Evolutionary conservation across 2,888 invertebrate genomes (phyloP).

Genomic region (Pandemis heparana): DNA sequence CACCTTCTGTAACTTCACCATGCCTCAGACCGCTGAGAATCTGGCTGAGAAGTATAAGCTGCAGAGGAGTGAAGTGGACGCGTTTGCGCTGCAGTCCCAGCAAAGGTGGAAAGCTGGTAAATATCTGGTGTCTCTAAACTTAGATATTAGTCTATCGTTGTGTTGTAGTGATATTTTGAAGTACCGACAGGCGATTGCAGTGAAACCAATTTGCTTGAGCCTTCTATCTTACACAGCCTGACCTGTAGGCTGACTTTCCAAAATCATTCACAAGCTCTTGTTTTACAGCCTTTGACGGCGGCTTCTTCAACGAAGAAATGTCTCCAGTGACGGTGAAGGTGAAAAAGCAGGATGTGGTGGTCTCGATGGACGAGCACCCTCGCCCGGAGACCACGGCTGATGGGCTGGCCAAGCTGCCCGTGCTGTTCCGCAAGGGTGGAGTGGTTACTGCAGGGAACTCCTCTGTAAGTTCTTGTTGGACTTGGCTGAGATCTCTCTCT

Average conservation of each 20-base stretch:
- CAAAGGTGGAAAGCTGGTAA: constrained; percentile 93
- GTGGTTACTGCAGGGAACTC: constrained; percentile 98
- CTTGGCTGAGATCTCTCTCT: too few relatives aligned
- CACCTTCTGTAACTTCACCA: constrained; percentile 94
- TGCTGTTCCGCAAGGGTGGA: constrained; percentile 96
- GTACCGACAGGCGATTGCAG: too few relatives aligned
- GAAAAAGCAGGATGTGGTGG: constrained; percentile 91
- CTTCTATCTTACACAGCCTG: too few relatives aligned
- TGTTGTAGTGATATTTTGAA: too few relatives aligned
- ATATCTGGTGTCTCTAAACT: constrained; percentile 14
- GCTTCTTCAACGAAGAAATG: constrained; percentile 95
- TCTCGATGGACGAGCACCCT: constrained; percentile 97
- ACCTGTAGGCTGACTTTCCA: neutral
- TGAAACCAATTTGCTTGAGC: too few relatives aligned
- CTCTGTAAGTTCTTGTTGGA: constrained; percentile 86
- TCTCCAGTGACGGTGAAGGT: constrained; percentile 93
- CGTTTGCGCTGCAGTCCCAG: constrained; percentile 94
- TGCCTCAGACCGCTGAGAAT: constrained; percentile 98
- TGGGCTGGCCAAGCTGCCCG: constrained; percentile 91
- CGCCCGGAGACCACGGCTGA: constrained; percentile 94
- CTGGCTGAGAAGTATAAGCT: constrained; percentile 93
- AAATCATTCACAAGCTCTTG: neutral
- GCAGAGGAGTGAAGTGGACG: constrained; percentile 92
- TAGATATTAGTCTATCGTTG: too few relatives aligned
- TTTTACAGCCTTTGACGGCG: constrained; percentile 91